Evolutionary conservation across 1,140 invertebrate species (phyloP), one percentile per base, ranked within the genome.

Genomic region (Wiebesia pumilae): DNA sequence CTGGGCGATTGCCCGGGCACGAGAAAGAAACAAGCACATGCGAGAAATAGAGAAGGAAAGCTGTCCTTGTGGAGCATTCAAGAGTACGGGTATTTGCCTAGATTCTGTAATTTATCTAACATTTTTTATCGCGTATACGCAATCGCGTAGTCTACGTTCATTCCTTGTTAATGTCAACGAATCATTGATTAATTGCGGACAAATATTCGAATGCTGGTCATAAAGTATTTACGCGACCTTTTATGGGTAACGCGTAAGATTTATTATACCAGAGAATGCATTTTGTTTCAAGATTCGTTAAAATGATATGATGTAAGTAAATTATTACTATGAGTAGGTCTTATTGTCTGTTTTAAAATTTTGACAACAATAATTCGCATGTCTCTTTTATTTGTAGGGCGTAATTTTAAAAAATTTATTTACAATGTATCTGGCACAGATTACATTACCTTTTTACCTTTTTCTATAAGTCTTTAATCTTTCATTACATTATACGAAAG

Each of bases 1-100:
- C n/a, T n/a, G 87, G 88, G 89, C 87, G 84, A 84, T 54, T 77
- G 73, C 73, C 16, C 73, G 1, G 24, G 14, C 3, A 3, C 16
- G n/a, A 38, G 21, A 19, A 24, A 21, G 35, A 71, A 71, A 38
- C 21, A 38, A 24, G 4, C 0, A 14, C 14, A 21, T 62, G 58
- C 24, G 21, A 3, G 24, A 62, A 62, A 62, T 62, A 62, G 58
- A 62, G 1, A 27, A 62, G 27, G 24, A 10, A 27, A 10, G 4
- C 14, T 62, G 3, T 27, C 24, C 58, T 27, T 62, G 1, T 27
- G 21, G 14, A 27, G 27, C 58, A 27, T 27, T 62, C 14, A 27
- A 27, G 10, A 62, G 2, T 47, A 12, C 51, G 24, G 10, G 27
- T 27, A 62, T 62, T 62, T 62, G 58, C 24, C 27, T 62, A 62